Percentiles rank a stretch among this genome's conserved stretches.
Evolutionary conservation across 2,888 invertebrate genomes (phyloP).

Genomic region (Dendrolimus houi): DNA sequence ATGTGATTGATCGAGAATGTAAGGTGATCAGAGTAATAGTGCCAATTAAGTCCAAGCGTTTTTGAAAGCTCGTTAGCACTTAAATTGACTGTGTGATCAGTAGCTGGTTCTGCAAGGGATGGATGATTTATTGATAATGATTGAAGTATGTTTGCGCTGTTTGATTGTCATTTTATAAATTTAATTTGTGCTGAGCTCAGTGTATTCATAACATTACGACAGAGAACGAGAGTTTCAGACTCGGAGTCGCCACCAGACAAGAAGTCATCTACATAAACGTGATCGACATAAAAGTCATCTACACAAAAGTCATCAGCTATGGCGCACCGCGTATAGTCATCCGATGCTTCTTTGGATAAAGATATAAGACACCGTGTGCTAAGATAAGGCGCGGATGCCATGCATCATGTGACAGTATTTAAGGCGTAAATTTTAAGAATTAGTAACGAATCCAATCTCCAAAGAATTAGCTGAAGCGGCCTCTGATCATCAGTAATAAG

Average conservation of each 20-base stretch:
- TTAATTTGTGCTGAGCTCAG: neutral
- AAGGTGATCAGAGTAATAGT: neutral
- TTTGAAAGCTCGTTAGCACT: neutral
- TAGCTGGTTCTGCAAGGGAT: no score
- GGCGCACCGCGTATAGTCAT: neutral
- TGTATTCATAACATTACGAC: neutral
- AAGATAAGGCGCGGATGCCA: constrained; percentile 12
- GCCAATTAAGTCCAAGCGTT: constrained; percentile 1
- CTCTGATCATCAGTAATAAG: constrained; percentile 9
- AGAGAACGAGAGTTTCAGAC: neutral
- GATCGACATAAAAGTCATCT: no score
- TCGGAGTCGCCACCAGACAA: neutral
- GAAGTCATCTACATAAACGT: constrained; percentile 3
- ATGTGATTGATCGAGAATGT: neutral
- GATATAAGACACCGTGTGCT: constrained; percentile 7
- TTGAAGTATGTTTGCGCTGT: no score
- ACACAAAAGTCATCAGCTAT: constrained; percentile 3
- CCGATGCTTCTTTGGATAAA: neutral
- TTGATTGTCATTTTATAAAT: neutral
- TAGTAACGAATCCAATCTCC: constrained; percentile 10
- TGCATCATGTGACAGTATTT: constrained; percentile 17
- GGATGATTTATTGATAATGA: no score
- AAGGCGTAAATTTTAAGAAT: constrained; percentile 8
- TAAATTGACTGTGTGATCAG: neutral
- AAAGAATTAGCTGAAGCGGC: constrained; percentile 15